A percentile compares a stretch with the other conserved stretches of the same genome.
Evolutionary conservation across 2,113 vertebrate genomes (phyloP).

Genomic region (Pithys albifrons): DNA sequence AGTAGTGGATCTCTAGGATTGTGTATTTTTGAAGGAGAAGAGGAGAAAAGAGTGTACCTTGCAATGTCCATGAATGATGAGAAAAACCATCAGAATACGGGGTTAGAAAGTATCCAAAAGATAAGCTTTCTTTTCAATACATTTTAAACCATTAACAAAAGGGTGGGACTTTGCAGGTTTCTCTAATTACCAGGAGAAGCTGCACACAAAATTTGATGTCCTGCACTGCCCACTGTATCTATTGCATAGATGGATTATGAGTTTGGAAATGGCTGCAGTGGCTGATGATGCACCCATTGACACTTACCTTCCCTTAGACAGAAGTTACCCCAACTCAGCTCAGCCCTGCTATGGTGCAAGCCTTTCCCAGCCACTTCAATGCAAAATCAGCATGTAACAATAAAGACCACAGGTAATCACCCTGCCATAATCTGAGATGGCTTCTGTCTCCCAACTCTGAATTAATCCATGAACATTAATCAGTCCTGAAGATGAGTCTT

Average conservation of each 20-base stretch:
- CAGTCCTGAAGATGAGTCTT: neutral
- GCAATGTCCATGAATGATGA: neutral
- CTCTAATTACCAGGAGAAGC: neutral
- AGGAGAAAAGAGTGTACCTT: neutral
- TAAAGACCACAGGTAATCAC: neutral
- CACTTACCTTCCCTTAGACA: neutral
- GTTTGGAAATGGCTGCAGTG: neutral
- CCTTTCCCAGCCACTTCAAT: neutral
- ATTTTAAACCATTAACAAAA: neutral
- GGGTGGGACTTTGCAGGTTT: neutral
- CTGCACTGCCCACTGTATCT: neutral
- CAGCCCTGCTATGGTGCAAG: neutral
- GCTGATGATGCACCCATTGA: neutral
- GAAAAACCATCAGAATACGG: neutral
- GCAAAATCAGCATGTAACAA: neutral
- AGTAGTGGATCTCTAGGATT: neutral
- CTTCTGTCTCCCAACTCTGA: neutral
- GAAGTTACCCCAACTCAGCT: neutral
- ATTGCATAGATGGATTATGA: rapidly evolving
- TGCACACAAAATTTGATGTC: neutral
- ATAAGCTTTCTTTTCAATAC: neutral
- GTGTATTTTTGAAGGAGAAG: neutral
- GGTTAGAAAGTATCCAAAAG: neutral
- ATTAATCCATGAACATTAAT: neutral
- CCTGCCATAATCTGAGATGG: neutral